A percentile compares a stretch with the other conserved stretches of the same genome.
These are phyloP conservation scores for Eremophila alpestris DNA, from an alignment of 2,797 vertebrate species.

Conservation along the genomic window DNA sequence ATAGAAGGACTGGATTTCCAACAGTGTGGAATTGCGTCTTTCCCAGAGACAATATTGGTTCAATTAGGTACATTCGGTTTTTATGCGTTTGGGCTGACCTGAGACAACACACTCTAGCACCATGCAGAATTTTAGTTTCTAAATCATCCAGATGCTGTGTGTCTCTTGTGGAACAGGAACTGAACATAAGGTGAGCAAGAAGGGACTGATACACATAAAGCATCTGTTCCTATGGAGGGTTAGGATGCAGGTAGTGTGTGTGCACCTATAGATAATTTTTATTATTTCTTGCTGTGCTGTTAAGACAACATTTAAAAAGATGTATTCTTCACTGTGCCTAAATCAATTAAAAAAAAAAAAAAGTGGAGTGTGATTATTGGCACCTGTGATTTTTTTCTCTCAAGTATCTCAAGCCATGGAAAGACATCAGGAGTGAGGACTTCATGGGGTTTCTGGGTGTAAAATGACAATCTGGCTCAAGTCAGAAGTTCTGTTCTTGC, in stretches of 20 bases:
- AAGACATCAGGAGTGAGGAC: accelerated
- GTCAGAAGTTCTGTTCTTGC: neutral
- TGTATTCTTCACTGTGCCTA: neutral
- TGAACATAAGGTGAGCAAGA: neutral
- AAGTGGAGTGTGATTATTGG: neutral
- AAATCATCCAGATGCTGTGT: neutral
- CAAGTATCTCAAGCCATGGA: neutral
- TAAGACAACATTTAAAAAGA: neutral
- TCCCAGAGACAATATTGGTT: neutral
- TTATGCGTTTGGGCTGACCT: neutral
- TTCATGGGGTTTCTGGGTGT: neutral
- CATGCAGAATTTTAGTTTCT: neutral
- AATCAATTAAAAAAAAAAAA: neutral
- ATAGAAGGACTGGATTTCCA: neutral
- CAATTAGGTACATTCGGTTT: neutral
- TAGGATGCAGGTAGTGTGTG: neutral
- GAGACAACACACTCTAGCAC: neutral
- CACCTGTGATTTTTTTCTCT: neutral
- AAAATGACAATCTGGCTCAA: neutral
- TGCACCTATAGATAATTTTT: neutral
- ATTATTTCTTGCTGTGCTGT: neutral
- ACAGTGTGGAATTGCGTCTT: neutral
- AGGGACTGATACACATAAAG: neutral
- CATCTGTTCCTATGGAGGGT: neutral
- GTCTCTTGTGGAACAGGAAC: neutral